Conservation (phyloP, 2,113 vertebrate genomes). For the Podarcis raffonei region DNA sequence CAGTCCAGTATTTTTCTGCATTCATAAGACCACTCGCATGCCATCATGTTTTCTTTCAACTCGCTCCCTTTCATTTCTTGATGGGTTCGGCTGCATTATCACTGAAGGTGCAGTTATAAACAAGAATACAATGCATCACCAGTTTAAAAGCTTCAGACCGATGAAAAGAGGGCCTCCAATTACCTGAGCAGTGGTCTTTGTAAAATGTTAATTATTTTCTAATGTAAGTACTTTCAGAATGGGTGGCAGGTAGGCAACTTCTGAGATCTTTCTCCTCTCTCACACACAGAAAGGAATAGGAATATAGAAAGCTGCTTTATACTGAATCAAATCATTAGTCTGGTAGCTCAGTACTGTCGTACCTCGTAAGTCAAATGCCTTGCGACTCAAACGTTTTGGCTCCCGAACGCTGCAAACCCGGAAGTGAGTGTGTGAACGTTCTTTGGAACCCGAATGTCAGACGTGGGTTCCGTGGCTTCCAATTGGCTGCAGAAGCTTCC, state of each 20-base stretch:
- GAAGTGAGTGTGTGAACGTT: too few species aligned
- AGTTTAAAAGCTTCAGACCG: not conserved
- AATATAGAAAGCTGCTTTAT: not conserved
- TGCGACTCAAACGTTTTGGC: too few species aligned
- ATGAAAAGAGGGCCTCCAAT: not conserved
- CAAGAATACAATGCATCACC: not conserved
- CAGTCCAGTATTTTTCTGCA: constrained; percentile 1
- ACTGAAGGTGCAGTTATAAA: not conserved
- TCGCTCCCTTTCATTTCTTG: not conserved
- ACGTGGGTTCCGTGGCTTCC: too few species aligned
- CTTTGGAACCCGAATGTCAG: too few species aligned
- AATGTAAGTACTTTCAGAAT: not conserved
- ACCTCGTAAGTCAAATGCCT: too few species aligned
- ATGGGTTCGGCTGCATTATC: not conserved
- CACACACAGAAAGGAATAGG: not conserved
- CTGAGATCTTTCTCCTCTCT: not conserved
- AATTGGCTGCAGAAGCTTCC: too few species aligned
- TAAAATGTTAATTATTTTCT: not conserved
- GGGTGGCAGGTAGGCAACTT: not conserved
- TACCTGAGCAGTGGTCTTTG: not conserved
- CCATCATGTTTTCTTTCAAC: not conserved
- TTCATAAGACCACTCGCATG: not conserved
- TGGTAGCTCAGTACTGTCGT: not conserved
- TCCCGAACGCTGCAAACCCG: too few species aligned
- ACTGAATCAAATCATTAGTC: not conserved